Evolutionary conservation across 2,113 vertebrate genomes (phyloP).

Genomic region (Mormyrus lacerda): DNA sequence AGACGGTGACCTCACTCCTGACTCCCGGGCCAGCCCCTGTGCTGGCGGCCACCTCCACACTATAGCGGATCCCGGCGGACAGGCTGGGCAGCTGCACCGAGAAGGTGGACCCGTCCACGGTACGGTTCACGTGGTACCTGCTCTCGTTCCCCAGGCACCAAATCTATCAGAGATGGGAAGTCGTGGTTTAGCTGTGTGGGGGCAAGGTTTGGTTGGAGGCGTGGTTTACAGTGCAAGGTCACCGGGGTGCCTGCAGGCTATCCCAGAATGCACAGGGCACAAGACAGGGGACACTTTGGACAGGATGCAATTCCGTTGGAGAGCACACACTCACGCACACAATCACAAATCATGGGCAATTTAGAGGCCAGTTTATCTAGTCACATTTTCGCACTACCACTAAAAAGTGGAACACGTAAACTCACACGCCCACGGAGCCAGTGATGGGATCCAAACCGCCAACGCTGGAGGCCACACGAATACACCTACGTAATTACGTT

Average conservation of each 20-base stretch:
- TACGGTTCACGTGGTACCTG: conserved; percentile 89
- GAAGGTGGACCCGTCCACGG: conserved; percentile 79
- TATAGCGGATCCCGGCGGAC: conserved; percentile 82
- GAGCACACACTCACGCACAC: not conserved
- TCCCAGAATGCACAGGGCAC: not conserved
- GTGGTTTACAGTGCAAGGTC: not conserved
- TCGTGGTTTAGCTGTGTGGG: too few relatives aligned
- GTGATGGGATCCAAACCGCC: not conserved
- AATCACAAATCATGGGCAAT: not conserved
- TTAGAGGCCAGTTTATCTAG: not conserved
- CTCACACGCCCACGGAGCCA: not conserved
- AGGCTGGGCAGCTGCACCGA: conserved; percentile 83
- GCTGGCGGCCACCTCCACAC: conserved; percentile 88
- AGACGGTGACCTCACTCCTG: conserved; percentile 81
- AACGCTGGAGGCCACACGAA: not conserved
- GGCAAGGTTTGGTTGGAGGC: not conserved
- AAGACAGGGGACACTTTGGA: not conserved
- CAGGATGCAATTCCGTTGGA: not conserved
- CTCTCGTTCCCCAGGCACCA: conserved; percentile 97
- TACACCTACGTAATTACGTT: too few relatives aligned
- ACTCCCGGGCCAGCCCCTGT: conserved; percentile 85
- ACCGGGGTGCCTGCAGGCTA: not conserved
- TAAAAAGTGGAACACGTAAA: not conserved
- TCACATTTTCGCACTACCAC: not conserved
- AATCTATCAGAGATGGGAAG: conserved; percentile 58